Evolutionary conservation across 2,888 invertebrate species (phyloP), one percentile per base, ranked within the genome.

Genomic region (Ochropleura leucogaster): DNA sequence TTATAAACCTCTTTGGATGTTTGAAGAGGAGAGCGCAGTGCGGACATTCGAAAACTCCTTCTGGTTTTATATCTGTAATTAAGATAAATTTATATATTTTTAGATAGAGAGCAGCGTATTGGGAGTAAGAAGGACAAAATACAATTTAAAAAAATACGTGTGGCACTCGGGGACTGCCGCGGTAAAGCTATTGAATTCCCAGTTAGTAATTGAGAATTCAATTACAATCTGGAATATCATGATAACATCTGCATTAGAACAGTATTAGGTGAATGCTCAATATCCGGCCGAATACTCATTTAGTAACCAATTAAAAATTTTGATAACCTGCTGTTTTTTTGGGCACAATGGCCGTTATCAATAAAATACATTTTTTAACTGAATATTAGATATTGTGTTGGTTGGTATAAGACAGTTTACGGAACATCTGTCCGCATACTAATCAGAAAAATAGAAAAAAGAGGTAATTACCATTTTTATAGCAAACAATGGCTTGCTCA

Each of bases 1-100:
- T 91, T 0, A 96, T 89, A 72, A 95, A 96, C 3, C 96, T 85
- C 67, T 96, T 96, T 1, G 95, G 94, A 69, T 96, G 89, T 0
- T 86, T 86, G 46, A 96, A 92, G 3, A 94, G 85, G 0, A 96
- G 83, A 2, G 81, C 80, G 62, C 96, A 96, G 70, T 94, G 88
- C 0, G 93, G 92, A 30, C 96, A 96, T 85, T 95, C 95, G 3
- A 90, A 95, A 79, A 88, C 91, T 0, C 84, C 79, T 0, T 88
- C 72, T 3, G 87, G 76, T 51, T 70, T 68, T 51, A 80, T 53
- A 20, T 87, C 93, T 93, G 89, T 9, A 90, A 86, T 59, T 59
- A 16, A 40, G 30, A 40, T 40, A 49, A 16, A 30, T 30, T 30
- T 30, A 30, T 30, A 30, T 30, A 30, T 30, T 30, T 30, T 30